phyloP scores from a whole-genome alignment of 2,113 vertebrate species.

The Oceanodroma tethys region DNA sequence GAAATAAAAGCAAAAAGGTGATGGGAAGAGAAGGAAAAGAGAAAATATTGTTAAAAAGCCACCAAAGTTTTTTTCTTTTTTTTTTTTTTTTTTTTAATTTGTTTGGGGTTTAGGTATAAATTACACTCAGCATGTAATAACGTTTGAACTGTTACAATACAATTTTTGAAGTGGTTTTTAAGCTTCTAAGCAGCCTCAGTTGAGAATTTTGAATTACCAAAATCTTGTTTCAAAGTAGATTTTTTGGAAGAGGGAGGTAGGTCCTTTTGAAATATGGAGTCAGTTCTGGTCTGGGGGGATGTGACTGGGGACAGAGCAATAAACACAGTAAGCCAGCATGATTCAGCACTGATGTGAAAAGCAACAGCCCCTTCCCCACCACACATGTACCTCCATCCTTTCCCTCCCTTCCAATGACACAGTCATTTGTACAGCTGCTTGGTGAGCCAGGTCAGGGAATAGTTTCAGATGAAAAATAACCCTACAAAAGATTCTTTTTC shows the following conservation, averaged over 20 bases:
- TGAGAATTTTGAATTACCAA: background rate
- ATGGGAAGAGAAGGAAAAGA: slow-evolving; percentile 88
- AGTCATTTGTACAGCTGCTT: slow-evolving; percentile 20
- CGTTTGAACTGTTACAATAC: background rate
- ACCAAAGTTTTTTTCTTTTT: slow-evolving; percentile 49
- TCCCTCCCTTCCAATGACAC: slow-evolving; percentile 50
- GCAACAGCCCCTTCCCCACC: slow-evolving; percentile 21
- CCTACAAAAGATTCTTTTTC: background rate
- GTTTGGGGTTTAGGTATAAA: slow-evolving; percentile 48
- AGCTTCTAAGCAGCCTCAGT: background rate
- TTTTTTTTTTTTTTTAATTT: background rate
- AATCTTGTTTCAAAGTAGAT: background rate
- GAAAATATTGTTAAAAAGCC: slow-evolving; percentile 86
- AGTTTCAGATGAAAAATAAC: background rate
- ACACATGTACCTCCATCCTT: slow-evolving; percentile 2
- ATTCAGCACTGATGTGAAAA: slow-evolving; percentile 4
- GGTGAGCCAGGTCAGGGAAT: background rate
- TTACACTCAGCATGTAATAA: slow-evolving; percentile 16
- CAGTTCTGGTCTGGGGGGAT: background rate
- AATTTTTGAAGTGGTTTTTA: background rate
- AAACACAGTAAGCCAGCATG: slow-evolving; percentile 25
- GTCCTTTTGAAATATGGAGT: background rate
- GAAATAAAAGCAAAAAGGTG: slow-evolving; percentile 82
- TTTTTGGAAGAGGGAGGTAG: background rate
- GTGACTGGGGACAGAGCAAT: background rate